Evolutionary conservation across 2,888 invertebrate genomes (phyloP).

Genomic region (Lasioglossum oenotherae): DNA sequence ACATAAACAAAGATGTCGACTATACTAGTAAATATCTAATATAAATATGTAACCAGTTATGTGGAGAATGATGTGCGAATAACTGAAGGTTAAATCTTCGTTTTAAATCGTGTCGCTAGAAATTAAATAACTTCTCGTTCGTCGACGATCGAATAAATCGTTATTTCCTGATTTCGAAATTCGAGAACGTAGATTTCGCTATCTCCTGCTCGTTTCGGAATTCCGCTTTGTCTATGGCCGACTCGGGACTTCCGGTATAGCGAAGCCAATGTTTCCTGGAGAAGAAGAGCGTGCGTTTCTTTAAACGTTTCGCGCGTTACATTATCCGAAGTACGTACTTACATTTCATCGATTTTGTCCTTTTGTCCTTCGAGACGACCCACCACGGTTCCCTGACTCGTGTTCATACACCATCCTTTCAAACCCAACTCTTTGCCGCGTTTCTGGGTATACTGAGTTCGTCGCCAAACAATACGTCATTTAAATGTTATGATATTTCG

Average conservation of each 20-base stretch:
- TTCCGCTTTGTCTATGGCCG: slow-evolving; percentile 90
- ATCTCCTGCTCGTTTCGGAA: slow-evolving; percentile 89
- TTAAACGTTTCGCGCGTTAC: not conserved
- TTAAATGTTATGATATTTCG: too few relatives aligned
- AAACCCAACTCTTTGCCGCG: slow-evolving; percentile 88
- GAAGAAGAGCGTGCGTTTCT: not conserved
- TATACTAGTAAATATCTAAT: too few relatives aligned
- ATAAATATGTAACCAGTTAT: too few relatives aligned
- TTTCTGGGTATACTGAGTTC: slow-evolving; percentile 87
- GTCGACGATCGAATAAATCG: not conserved
- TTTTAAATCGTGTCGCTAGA: not conserved
- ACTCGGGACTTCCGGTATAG: slow-evolving; percentile 90
- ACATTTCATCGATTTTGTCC: slow-evolving; percentile 88
- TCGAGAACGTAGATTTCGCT: slow-evolving; percentile 84
- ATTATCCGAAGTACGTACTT: slow-evolving; percentile 76
- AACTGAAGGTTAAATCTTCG: too few relatives aligned
- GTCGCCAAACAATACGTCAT: slow-evolving; percentile 5
- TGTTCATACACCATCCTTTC: slow-evolving; percentile 91
- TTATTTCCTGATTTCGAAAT: slow-evolving; percentile 85
- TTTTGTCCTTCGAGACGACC: slow-evolving; percentile 88
- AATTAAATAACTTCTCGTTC: not conserved
- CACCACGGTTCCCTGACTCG: slow-evolving; percentile 88
- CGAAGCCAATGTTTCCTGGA: slow-evolving; percentile 87
- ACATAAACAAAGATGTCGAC: too few relatives aligned
- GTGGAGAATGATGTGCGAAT: too few relatives aligned